phyloP scores from a whole-genome alignment of 2,113 vertebrate species.

The Todiramphus saurophagus region DNA sequence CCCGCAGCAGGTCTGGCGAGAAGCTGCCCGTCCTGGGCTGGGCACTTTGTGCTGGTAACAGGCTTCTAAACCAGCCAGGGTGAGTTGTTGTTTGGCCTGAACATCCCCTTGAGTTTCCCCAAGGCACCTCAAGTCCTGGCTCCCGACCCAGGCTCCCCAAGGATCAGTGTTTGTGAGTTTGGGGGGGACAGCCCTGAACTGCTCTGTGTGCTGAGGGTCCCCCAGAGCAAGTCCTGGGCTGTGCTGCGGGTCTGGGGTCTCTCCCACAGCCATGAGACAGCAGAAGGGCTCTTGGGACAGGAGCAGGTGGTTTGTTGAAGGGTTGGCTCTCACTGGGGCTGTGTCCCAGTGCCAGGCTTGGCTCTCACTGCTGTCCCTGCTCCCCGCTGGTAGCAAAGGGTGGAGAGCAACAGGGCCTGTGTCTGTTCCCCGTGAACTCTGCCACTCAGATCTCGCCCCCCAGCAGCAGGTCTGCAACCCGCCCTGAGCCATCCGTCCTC shows the following conservation, averaged over 20 bases:
- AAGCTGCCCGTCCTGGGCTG: not conserved
- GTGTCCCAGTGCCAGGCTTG: not conserved
- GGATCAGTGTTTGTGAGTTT: not conserved
- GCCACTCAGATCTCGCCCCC: not conserved
- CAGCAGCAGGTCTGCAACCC: not conserved
- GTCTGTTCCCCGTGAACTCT: not conserved
- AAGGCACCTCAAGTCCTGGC: rapidly evolving
- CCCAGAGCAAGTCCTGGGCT: not conserved
- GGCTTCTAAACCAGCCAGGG: not conserved
- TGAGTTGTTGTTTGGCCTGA: not conserved
- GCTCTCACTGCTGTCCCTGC: not conserved
- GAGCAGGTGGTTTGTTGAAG: not conserved
- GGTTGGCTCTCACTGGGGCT: not conserved
- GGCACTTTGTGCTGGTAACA: not conserved
- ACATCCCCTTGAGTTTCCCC: not conserved
- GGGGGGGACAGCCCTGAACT: not conserved
- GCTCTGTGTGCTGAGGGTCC: rapidly evolving
- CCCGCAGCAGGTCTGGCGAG: not conserved
- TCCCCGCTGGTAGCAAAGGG: not conserved
- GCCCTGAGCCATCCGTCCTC: not conserved
- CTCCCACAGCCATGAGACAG: not conserved
- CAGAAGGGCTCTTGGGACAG: not conserved
- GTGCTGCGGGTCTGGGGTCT: not conserved
- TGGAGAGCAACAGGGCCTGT: not conserved
- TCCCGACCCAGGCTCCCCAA: not conserved